phyloP scores from a whole-genome alignment of 2,888 invertebrate species.

The Trissonchulus latispiculum region DNA sequence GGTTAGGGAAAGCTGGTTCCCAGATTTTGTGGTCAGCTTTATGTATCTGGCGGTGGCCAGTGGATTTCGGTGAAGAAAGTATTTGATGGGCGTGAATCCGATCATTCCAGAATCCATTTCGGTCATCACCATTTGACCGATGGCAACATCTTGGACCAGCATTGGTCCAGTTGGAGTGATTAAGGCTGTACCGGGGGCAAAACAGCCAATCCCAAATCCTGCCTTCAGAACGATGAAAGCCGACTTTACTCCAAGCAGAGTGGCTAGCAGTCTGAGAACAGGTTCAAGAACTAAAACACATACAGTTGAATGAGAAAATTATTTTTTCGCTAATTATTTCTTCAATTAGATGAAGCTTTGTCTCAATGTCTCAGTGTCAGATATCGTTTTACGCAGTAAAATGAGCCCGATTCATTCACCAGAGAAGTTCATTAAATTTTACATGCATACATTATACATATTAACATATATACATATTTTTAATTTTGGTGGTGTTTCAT shows the following conservation, averaged over 20 bases:
- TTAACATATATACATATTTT: too few relatives aligned
- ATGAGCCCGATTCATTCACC: too few relatives aligned
- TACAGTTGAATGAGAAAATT: too few relatives aligned
- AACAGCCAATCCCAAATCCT: neutral
- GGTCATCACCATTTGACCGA: neutral
- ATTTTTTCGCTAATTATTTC: too few relatives aligned
- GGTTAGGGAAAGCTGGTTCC: neutral
- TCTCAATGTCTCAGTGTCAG: too few relatives aligned
- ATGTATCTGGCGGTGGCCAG: neutral
- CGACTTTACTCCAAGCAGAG: neutral
- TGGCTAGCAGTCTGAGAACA: neutral
- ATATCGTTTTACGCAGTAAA: too few relatives aligned
- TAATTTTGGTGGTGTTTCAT: too few relatives aligned
- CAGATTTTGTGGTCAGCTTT: neutral
- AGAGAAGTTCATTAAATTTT: too few relatives aligned
- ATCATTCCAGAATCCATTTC: neutral
- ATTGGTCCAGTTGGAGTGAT: neutral
- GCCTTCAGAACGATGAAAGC: neutral
- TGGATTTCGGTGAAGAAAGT: neutral
- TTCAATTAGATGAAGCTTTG: too few relatives aligned
- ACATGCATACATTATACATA: too few relatives aligned
- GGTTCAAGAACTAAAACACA: neutral
- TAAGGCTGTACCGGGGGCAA: neutral
- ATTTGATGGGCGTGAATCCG: neutral
- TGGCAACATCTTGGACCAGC: neutral